phyloP scores from a whole-genome alignment of 2,888 invertebrate genomes.

The Nymphalis polychloros region DNA sequence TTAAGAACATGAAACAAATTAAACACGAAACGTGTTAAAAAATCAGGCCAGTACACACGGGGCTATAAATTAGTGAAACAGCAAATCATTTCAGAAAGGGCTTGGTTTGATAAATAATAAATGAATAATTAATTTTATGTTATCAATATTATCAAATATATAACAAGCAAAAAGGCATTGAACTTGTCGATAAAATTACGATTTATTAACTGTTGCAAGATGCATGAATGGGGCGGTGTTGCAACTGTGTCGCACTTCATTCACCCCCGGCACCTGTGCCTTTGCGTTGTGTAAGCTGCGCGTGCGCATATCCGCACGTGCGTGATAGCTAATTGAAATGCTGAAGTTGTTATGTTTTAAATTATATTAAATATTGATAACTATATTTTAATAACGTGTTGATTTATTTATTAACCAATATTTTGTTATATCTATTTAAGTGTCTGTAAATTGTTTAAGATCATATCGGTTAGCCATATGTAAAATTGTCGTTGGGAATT shows the following conservation, averaged over 20 bases:
- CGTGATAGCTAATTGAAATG: slow-evolving; percentile 9
- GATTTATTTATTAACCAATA: no score
- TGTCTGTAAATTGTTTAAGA: no score
- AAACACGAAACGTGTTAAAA: neutral
- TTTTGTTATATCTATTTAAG: no score
- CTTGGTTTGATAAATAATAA: slow-evolving; percentile 2
- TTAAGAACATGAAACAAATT: slow-evolving; percentile 6
- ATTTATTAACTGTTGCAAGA: slow-evolving; percentile 29
- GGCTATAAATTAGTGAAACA: slow-evolving; percentile 11
- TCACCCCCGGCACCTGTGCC: slow-evolving; percentile 1
- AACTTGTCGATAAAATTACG: slow-evolving; percentile 19
- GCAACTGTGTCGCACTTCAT: slow-evolving; percentile 12
- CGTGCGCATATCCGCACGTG: slow-evolving; percentile 24
- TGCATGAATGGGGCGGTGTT: slow-evolving; percentile 22
- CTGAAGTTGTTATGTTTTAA: slow-evolving; percentile 10
- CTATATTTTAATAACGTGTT: no score
- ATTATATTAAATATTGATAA: neutral
- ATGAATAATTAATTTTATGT: slow-evolving; percentile 7
- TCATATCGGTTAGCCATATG: no score
- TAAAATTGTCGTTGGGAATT: no score
- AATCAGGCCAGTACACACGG: slow-evolving; percentile 7
- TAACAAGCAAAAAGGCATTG: slow-evolving; percentile 27
- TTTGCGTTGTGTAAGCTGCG: slow-evolving; percentile 17
- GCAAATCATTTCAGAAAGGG: slow-evolving; percentile 1
- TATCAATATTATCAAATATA: slow-evolving; percentile 11